Base-by-base conservation (phyloP, 1,140 invertebrate species). In the Drosophila santomea region DNA sequence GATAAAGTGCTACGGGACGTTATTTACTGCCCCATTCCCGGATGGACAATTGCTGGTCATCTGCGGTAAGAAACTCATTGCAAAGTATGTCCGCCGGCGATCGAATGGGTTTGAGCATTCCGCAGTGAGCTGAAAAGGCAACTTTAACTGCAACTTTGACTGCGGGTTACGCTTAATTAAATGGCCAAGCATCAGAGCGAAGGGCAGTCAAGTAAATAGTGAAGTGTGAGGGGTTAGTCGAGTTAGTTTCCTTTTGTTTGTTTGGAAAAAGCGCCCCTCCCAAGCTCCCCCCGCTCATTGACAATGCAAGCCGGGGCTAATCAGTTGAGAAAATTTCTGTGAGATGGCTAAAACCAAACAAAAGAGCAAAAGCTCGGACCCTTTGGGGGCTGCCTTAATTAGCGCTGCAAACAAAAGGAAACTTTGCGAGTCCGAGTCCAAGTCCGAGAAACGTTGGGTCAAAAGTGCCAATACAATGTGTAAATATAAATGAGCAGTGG, bases 401-500 rank as follows among this genome's bases (percentile, higher is more conserved):
- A 86, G 79, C 82, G 52, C 55, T 61, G 45, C 75, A 79, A 78
- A 88, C 78, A 86, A 88, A 88, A 64, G 58, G 52, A 56, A 74
- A 86, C 63, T 62, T 78, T 76, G 4, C 54, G 45, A 50, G 60
- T 47, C 58, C 44, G 50, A 64, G 57, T 75, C 5, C 47, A 36
- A 48, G 59, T 45, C 60, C 47, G 50, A 63, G 60, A 58, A 78
- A 82, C 48, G 47, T 80, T 60, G 76, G 78, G 68, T 71, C 63
- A 79, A 88, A 88, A 79, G 59, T 86, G 83, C 84, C 83, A 79
- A 86, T 80, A 80, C 84, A 86, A 83, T 79, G 79, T 88, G 74
- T 83, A 83, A 83, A 72, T 84, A 84, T 73, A 73, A 88, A 80
- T 83, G 76, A 63, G 60, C 17, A 48, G 54, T 35, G 36, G 68